Evolutionary conservation across 2,888 invertebrate species (phyloP), one percentile per base, ranked within the genome.

Genomic region (Salticus scenicus): DNA sequence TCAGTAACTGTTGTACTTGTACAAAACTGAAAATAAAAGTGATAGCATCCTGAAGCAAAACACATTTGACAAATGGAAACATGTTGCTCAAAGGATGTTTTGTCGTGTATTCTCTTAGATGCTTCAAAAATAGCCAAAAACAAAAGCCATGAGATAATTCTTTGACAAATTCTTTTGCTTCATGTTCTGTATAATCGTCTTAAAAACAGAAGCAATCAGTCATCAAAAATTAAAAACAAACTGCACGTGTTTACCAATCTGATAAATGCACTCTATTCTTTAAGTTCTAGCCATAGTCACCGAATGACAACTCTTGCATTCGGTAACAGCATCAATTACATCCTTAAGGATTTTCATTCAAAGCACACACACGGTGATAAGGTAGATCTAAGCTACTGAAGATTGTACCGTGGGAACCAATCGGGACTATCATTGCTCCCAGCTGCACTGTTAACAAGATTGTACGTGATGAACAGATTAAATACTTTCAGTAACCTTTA

Each of bases 391-490:
- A 24, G 20, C 57, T 57, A 4, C 12, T 12, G 24, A 57, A 57
- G 57, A 57, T 4, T 57, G 57, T 20, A 73, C 83, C 83, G 83
- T 84, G 83, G 83, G 83, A 84, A 84, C 72, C 47, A 17, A 72
- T 33, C 17, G 41, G 51, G 76, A 76, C 72, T 67, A 63, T 67
- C 70, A 67, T 20, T 28, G 57, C 47, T 76, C 77, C 67, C 51
- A 24, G 63, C 20, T 63, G 51, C 10, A 57, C 20, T 30, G 72
- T 67, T 71, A 71, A 51, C 47, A 64, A 63, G 67, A 64, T n/a
- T 2, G 66, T 83, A 83, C 83, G 83, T 83, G 83, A 83, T 83
- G 51, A 67, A 67, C 71, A 42, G 33, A 71, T 67, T 71, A 77
- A 77, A 57, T 77, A 37, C 27, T 42, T 72, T 42, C 2, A 33